phyloP scores from a whole-genome alignment of 2,113 vertebrate species.

The Tautogolabrus adspersus region DNA sequence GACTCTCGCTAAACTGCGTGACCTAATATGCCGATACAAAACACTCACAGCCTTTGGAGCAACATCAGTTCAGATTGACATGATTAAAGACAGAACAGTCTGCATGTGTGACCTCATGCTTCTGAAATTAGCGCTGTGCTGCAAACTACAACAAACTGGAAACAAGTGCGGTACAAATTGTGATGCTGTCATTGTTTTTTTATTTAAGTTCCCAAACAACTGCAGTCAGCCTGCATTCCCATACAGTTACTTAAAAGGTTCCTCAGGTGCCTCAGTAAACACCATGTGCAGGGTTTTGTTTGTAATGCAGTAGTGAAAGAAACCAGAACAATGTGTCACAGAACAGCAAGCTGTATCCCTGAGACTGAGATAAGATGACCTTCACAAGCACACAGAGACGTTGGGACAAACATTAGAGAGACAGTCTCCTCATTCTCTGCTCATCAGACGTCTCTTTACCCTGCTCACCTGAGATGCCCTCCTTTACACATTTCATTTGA shows the following conservation, averaged over 20 bases:
- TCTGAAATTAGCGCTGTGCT: conserved; percentile 38
- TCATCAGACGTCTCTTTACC: conserved; percentile 19
- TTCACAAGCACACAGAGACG: not conserved
- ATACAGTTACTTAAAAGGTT: conserved; percentile 11
- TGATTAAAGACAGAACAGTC: conserved; percentile 30
- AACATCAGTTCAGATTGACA: conserved; percentile 17
- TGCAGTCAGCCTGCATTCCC: not conserved
- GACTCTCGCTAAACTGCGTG: conserved; percentile 1
- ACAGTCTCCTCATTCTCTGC: not conserved
- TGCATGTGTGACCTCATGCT: conserved; percentile 48
- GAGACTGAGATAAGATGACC: not conserved
- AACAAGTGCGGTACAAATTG: not conserved
- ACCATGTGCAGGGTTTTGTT: not conserved
- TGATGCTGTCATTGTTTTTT: not conserved
- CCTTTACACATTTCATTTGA: conserved; percentile 33
- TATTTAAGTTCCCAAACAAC: not conserved
- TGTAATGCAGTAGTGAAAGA: conserved; percentile 13
- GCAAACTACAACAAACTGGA: conserved; percentile 21
- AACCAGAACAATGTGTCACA: not conserved
- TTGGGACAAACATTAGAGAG: no score
- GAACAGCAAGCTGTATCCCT: no score
- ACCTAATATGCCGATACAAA: conserved; percentile 13
- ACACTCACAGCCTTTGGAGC: not conserved
- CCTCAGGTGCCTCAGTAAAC: conserved; percentile 3
- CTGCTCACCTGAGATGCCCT: conserved; percentile 10